Evolutionary conservation across 2,113 vertebrate species (phyloP).

Genomic region (Nothobranchius furzeri): DNA sequence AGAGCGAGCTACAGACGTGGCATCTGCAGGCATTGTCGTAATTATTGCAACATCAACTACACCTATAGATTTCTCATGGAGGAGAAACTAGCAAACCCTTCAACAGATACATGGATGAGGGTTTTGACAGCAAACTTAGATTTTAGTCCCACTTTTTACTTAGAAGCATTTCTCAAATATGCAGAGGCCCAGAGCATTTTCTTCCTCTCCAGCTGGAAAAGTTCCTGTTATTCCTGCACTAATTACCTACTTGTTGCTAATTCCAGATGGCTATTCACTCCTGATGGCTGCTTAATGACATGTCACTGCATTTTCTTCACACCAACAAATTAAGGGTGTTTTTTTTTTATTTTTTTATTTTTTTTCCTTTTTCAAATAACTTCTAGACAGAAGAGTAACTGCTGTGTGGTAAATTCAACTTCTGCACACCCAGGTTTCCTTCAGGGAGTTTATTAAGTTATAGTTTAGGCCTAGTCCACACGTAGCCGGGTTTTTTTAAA

Average conservation of each 20-base stretch:
- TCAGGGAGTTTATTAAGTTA: neutral
- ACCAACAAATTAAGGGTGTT: slow-evolving; percentile 9
- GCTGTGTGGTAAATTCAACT: neutral
- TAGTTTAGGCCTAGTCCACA: neutral
- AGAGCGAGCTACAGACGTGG: neutral
- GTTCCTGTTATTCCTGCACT: slow-evolving; percentile 15
- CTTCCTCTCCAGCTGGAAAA: slow-evolving; percentile 26
- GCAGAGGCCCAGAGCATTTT: neutral
- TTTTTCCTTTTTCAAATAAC: slow-evolving; percentile 2
- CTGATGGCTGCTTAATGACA: slow-evolving; percentile 19
- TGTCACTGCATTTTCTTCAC: slow-evolving; percentile 10
- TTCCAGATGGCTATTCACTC: slow-evolving; percentile 36
- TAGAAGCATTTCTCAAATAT: slow-evolving; percentile 1
- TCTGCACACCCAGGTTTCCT: neutral
- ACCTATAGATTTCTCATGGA: neutral
- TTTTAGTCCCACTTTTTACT: neutral
- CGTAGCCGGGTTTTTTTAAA: too few species aligned
- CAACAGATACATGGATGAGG: neutral
- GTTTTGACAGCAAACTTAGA: slow-evolving; percentile 7
- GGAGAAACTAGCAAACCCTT: neutral
- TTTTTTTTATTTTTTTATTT: neutral
- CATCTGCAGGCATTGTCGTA: neutral
- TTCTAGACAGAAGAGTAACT: slow-evolving; percentile 8
- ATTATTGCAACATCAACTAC: neutral
- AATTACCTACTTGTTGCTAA: slow-evolving; percentile 53